A percentile compares a stretch with the other conserved stretches of the same genome.
Conservation (phyloP, 1,140 invertebrate genomes). For the Thaumetopoea pityocampa region DNA sequence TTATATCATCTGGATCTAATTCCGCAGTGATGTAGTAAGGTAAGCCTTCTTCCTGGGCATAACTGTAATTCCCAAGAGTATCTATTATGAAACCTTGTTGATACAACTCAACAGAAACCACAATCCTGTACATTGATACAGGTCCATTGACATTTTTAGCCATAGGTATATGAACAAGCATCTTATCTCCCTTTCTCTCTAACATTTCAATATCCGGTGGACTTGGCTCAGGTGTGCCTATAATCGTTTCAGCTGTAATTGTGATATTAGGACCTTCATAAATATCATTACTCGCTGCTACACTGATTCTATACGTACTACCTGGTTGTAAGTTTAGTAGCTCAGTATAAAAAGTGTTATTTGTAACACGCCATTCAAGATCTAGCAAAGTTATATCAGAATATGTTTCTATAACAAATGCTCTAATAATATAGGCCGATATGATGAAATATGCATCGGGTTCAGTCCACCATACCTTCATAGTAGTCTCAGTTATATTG, state of each 20-base stretch:
- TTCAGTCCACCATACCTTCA: slow-evolving; percentile 66
- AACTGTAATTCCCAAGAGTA: slow-evolving; percentile 76
- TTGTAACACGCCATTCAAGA: slow-evolving; percentile 72
- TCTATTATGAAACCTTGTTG: slow-evolving; percentile 78
- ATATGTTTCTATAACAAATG: slow-evolving; percentile 67
- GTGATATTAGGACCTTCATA: slow-evolving; percentile 77
- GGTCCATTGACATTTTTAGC: slow-evolving; percentile 85
- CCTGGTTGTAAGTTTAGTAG: slow-evolving; percentile 82
- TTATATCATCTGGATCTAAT: slow-evolving; percentile 78
- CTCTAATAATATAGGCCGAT: slow-evolving; percentile 68
- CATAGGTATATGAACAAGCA: slow-evolving; percentile 79
- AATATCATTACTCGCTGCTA: slow-evolving; percentile 79
- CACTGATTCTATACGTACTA: slow-evolving; percentile 82
- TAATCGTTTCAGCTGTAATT: slow-evolving; percentile 79
- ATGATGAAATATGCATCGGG: slow-evolving; percentile 62
- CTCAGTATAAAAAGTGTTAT: slow-evolving; percentile 65
- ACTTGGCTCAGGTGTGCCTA: slow-evolving; percentile 81
- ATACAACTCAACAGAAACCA: slow-evolving; percentile 81
- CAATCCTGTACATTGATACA: slow-evolving; percentile 81
- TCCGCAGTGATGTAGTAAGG: slow-evolving; percentile 90
- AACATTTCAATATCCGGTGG: slow-evolving; percentile 80
- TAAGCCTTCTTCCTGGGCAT: slow-evolving; percentile 77
- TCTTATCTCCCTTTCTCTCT: slow-evolving; percentile 74
- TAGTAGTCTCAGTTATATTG: slow-evolving; percentile 73
- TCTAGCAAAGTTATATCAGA: slow-evolving; percentile 46